Evolutionary conservation across 2,888 invertebrate species (phyloP).

Genomic region (Lepetodrilus schrolli): DNA sequence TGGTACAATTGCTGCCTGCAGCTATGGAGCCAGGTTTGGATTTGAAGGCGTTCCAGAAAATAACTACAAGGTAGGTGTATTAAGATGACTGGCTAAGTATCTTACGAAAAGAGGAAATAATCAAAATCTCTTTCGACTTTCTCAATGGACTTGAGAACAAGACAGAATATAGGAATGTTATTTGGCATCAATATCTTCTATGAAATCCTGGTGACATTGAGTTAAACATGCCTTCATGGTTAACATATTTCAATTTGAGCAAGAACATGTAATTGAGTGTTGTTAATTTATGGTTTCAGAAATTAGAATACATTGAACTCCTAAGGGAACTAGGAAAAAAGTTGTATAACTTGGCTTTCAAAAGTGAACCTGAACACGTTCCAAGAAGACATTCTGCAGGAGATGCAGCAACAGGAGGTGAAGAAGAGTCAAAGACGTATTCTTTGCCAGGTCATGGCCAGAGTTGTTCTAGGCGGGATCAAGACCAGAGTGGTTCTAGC

Average conservation of each 20-base stretch:
- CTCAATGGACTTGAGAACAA: neutral
- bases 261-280: too few species aligned
- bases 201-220: neutral
- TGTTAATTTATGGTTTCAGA: too few species aligned
- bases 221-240: neutral
- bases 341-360: conserved; percentile 44
- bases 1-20: conserved; percentile 70
- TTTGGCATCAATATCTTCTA: neutral
- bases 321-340: conserved; percentile 44
- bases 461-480: too few species aligned
- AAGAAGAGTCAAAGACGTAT: too few species aligned
- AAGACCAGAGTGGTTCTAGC: too few species aligned
- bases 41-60: conserved; percentile 64
- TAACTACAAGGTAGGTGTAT: conserved; percentile 60
- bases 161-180: neutral
- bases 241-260: too few species aligned
- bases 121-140: neutral
- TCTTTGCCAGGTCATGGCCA: too few species aligned
- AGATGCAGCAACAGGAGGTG: too few species aligned
- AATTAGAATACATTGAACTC: conserved; percentile 53
- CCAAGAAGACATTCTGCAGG: too few species aligned
- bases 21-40: conserved; percentile 71
- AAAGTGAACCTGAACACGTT: too few species aligned
- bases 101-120: too few species aligned
- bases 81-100: neutral